Conservation (phyloP, 2,113 vertebrate genomes). For the human region DNA sequence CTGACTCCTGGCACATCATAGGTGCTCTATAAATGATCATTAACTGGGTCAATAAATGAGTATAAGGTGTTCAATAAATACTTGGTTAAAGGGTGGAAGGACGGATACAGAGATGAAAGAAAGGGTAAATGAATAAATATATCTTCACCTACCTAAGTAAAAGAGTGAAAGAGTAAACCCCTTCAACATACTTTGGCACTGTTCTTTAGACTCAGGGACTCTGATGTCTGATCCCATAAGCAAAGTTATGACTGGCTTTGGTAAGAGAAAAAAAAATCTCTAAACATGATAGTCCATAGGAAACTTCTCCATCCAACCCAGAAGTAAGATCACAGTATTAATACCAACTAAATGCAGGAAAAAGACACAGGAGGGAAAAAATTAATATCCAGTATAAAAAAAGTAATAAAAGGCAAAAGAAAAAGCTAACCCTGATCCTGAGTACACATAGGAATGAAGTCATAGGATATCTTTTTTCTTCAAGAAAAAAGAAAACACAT, state of each 20-base stretch:
- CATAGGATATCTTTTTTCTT: not conserved
- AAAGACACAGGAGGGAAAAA: not conserved
- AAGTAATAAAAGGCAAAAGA: constrained; percentile 22
- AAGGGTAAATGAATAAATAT: not conserved
- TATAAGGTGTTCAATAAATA: not conserved
- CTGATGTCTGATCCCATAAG: not conserved
- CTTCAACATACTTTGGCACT: not conserved
- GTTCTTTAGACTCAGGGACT: not conserved
- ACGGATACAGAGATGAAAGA: not conserved
- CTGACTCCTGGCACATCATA: not conserved
- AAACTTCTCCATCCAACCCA: not conserved
- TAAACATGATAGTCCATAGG: not conserved
- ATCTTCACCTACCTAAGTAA: not conserved
- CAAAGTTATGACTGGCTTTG: not conserved
- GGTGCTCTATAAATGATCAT: not conserved
- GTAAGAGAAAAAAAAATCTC: not conserved
- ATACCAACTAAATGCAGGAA: not conserved
- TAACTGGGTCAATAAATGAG: not conserved
- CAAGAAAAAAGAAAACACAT: constrained; percentile 45
- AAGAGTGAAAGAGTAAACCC: not conserved
- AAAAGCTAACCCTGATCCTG: constrained; percentile 1
- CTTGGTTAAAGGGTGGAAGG: not conserved
- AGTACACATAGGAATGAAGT: constrained; percentile 46
- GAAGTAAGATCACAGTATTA: constrained; percentile 20
- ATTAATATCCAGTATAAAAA: not conserved